phyloP scores from a whole-genome alignment of 2,888 invertebrate genomes.

The Fragum sueziense region DNA sequence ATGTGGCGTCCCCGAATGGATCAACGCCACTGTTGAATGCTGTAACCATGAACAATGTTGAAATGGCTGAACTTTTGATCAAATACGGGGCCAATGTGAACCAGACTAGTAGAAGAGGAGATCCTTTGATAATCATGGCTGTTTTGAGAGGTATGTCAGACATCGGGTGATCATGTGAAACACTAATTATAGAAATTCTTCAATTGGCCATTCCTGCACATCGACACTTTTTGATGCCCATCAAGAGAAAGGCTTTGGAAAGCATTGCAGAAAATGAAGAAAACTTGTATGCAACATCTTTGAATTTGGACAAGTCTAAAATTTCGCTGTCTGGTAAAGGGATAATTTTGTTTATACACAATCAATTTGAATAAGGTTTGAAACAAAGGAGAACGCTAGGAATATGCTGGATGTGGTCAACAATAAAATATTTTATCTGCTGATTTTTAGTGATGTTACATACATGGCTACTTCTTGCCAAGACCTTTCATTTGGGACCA shows the following conservation, averaged over 20 bases:
- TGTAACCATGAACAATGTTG: conserved; percentile 57
- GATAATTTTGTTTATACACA: too few species aligned
- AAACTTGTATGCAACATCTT: too few species aligned
- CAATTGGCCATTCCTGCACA: neutral
- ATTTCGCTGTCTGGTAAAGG: too few species aligned
- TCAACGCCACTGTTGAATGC: conserved; percentile 68
- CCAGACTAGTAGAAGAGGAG: conserved; percentile 59
- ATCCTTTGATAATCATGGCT: conserved; percentile 71
- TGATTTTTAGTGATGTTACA: neutral
- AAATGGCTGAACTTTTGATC: conserved; percentile 65
- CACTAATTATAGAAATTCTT: neutral
- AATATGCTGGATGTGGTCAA: neutral
- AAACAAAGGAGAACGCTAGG: neutral
- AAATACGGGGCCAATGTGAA: conserved; percentile 70
- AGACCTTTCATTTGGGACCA: too few species aligned
- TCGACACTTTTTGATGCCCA: too few species aligned
- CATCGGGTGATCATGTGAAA: too few species aligned
- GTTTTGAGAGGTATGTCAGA: conserved; percentile 71
- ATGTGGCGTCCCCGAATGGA: conserved; percentile 54
- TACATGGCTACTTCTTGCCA: too few species aligned
- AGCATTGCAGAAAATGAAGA: too few species aligned
- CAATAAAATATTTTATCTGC: neutral
- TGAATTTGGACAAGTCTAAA: too few species aligned
- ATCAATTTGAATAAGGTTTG: too few species aligned
- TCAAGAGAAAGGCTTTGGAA: too few species aligned